Base-by-base conservation (phyloP, 2,888 invertebrate genomes). In the Zonitis immaculata region DNA sequence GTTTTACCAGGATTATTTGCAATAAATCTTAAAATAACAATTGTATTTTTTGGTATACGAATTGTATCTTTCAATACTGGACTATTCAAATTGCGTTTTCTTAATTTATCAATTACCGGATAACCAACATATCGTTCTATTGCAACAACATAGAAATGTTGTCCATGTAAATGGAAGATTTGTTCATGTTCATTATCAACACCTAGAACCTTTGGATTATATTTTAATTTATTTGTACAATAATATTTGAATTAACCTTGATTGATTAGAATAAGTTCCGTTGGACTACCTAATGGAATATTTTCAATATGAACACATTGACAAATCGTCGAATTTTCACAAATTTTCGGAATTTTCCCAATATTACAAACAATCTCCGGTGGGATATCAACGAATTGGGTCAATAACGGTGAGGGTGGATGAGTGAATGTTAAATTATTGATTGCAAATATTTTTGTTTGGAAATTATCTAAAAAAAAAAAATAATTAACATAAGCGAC, bases 391-490 rank as follows among this genome's bases (percentile, higher is more conserved):
- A 73, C 70, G 0, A 79, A 78, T 69, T 92, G 91, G 1, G 89
- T 88, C 54, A 92, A 77, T 35, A 90, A 77, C 0, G 92, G 90
- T 0, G 88, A 87, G 1, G 87, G 81, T 0, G 92, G 91, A 66
- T 85, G 87, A 27, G 82, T 82, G 72, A 91, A 87, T 7, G 88
- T 85, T 16, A 88, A 82, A 47, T 89, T 87, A 72, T 90, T 88
- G 16, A 82, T 82, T 30, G 66, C 64, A 55, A 72, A 72, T 8
- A 68, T 58, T 52, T 64, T 65, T 7, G 49, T 51, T n/a, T 57
- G 53, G 30, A 56, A 53, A 49, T 63, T 47, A 20, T 45, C 56
- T 56, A 30, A 44, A 56, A 56, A 50, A 3, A n/a, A 25, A 16
- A 42, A 12, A 1, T 26, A 43, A 25, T 49, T 42, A 43, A 42